These are phyloP conservation scores for Lepidotrigona ventralis DNA, from an alignment of 1,140 invertebrate genomes.

Conservation along the genomic window DNA sequence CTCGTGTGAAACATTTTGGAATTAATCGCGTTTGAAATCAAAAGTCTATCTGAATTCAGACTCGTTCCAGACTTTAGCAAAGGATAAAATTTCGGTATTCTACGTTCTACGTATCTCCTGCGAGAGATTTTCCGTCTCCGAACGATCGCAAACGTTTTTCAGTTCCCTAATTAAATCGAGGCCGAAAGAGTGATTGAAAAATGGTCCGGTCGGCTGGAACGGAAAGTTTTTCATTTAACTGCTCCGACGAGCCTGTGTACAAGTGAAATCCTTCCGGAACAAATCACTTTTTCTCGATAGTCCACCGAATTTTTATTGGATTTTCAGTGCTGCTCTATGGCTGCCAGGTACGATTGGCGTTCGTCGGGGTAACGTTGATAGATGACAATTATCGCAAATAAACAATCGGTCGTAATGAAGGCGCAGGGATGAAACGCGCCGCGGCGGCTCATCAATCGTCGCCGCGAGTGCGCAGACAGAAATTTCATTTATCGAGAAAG, in stretches of 20 bases:
- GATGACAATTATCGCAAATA: conserved; percentile 48
- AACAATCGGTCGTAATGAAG: conserved; percentile 50
- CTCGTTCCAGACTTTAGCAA: too few relatives aligned
- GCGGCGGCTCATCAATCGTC: conserved; percentile 58
- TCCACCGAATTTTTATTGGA: conserved; percentile 11
- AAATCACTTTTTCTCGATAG: not conserved
- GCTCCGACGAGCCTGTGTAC: not conserved
- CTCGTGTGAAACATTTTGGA: not conserved
- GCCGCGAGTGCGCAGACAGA: conserved; percentile 43
- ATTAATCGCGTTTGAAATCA: not conserved
- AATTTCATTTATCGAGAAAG: conserved; percentile 66
- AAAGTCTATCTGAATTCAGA: too few relatives aligned
- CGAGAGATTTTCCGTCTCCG: too few relatives aligned
- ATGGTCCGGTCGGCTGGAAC: not conserved
- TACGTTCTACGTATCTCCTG: too few relatives aligned
- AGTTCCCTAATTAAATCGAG: not conserved
- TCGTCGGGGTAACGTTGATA: conserved; percentile 26
- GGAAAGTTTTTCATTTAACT: not conserved
- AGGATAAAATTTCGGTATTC: too few relatives aligned
- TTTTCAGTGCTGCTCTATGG: not conserved
- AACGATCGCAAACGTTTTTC: not conserved
- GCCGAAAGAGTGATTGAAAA: too few relatives aligned
- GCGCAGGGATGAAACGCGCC: conserved; percentile 11
- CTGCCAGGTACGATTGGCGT: conserved; percentile 2
- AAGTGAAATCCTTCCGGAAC: not conserved